Conservation (phyloP, 2,113 vertebrate genomes). For the Triplophysa rosa region DNA sequence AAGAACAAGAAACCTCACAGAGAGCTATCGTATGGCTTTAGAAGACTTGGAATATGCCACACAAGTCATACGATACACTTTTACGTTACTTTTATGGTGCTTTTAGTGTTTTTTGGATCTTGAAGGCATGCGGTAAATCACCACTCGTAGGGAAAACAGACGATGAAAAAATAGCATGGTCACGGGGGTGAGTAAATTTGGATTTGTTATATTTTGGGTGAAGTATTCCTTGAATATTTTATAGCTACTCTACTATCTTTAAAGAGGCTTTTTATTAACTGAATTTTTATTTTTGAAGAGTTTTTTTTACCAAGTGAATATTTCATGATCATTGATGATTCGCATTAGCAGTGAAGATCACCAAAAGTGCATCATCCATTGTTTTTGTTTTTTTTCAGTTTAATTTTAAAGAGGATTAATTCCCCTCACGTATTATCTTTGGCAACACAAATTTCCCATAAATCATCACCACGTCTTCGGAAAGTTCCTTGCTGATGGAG, state of each 20-base stretch:
- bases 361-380: background rate
- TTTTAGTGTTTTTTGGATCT: no score
- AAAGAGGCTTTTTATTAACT: background rate
- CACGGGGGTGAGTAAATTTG: background rate
- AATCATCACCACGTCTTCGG: background rate
- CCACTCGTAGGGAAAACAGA: background rate
- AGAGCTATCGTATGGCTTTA: background rate
- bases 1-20: background rate
- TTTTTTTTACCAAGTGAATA: background rate
- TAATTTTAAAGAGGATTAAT: background rate
- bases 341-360: background rate
- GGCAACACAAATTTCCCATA: constrained; percentile 10
- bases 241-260: background rate
- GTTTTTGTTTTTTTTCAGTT: background rate
- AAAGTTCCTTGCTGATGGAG: constrained; percentile 1
- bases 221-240: background rate
- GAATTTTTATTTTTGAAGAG: background rate
- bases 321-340: background rate
- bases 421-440: background rate
- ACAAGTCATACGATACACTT: no score
- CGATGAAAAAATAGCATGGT: no score
- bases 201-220: background rate
- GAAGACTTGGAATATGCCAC: background rate
- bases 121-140: no score
- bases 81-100: no score